These are phyloP conservation scores for Corythaeola cristata DNA, from an alignment of 2,113 vertebrate genomes.

Conservation along the genomic window DNA sequence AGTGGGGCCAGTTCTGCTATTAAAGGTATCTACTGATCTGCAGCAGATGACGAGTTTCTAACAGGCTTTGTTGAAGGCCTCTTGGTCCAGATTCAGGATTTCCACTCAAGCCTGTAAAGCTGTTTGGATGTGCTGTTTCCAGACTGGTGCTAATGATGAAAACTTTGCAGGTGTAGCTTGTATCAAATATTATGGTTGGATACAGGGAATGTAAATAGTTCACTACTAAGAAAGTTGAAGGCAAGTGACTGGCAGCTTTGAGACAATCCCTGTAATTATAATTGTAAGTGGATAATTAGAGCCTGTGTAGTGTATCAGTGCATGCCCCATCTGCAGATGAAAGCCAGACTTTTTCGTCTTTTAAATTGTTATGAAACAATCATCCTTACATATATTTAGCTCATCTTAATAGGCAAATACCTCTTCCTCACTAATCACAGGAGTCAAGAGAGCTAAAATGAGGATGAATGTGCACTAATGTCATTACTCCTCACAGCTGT, in stretches of 20 bases:
- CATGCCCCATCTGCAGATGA: neutral
- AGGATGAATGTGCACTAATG: neutral
- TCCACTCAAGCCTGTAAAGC: neutral
- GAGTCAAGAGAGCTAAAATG: neutral
- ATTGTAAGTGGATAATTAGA: neutral
- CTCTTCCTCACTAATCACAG: neutral
- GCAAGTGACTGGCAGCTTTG: neutral
- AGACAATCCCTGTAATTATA: constrained; percentile 21
- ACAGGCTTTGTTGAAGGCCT: neutral
- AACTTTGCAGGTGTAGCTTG: neutral
- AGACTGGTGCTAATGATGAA: neutral
- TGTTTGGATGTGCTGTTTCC: neutral
- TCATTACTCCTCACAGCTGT: neutral
- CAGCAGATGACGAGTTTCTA: neutral
- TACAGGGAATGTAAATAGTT: neutral
- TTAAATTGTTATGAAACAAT: constrained; percentile 10
- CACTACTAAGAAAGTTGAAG: neutral
- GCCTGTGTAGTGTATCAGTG: neutral
- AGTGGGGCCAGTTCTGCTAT: neutral
- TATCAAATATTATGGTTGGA: neutral
- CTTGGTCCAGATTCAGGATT: neutral
- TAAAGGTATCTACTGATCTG: neutral
- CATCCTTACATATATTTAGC: neutral
- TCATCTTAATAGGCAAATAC: neutral
- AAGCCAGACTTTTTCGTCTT: neutral